Conservation (phyloP, 2,797 vertebrate genomes). For the Pangasius krempfi region DNA sequence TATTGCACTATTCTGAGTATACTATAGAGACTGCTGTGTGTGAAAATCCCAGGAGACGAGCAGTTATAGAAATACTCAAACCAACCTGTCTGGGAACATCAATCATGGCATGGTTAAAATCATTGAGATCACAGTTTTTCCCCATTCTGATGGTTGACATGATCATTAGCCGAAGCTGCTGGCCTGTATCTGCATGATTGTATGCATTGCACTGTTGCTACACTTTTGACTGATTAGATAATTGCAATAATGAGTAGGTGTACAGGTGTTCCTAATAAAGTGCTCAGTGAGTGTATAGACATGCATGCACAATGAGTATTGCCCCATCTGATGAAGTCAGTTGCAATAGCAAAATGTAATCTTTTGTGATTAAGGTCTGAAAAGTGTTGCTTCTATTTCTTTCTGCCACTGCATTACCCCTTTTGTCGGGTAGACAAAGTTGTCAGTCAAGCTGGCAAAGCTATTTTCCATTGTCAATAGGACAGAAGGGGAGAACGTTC, state of each 20-base stretch:
- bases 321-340: constrained; percentile 73
- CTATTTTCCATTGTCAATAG: constrained; percentile 80
- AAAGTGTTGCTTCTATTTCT: constrained; percentile 75
- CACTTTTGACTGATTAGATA: not conserved
- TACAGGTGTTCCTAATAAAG: not conserved
- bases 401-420: constrained; percentile 72
- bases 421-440: constrained; percentile 80
- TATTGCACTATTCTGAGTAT: too few species aligned
- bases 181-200: not conserved
- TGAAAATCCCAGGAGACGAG: not conserved
- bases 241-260: not conserved
- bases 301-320: constrained; percentile 52
- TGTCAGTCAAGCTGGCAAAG: constrained; percentile 81
- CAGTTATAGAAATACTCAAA: not conserved
- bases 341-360: constrained; percentile 73
- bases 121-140: not conserved
- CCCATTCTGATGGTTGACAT: not conserved
- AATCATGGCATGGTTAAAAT: not conserved
- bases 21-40: too few species aligned
- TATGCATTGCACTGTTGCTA: not conserved
- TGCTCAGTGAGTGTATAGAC: not conserved
- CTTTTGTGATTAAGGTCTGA: constrained; percentile 76
- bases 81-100: not conserved
- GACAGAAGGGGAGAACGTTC: constrained; percentile 70
- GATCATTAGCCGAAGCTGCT: not conserved